These are phyloP conservation scores for Akabosia matsudoensis DNA, from an alignment of 1,140 invertebrate species.

Conservation along the genomic window DNA sequence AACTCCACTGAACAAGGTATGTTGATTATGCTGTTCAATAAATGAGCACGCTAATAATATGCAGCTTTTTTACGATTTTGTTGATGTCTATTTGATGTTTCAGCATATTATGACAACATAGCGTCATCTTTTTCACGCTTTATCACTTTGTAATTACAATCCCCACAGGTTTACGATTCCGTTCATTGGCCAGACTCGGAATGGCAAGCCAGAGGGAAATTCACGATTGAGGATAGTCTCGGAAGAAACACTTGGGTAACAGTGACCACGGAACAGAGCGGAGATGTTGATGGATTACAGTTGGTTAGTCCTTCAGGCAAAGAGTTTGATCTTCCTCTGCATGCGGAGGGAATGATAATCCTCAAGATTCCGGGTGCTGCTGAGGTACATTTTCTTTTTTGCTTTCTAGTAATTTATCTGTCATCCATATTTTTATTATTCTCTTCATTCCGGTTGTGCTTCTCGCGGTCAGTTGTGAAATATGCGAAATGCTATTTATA, in stretches of 20 bases:
- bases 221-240: slow-evolving; percentile 47
- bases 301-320: slow-evolving; percentile 47
- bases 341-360: slow-evolving; percentile 44
- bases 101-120: no score
- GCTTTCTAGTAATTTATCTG: slow-evolving; percentile 8
- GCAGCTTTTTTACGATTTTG: not conserved
- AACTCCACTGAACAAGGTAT: slow-evolving; percentile 44
- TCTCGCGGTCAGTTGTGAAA: not conserved
- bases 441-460: not conserved
- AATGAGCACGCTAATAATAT: no score
- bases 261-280: slow-evolving; percentile 46
- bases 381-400: slow-evolving; percentile 36
- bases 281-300: slow-evolving; percentile 49
- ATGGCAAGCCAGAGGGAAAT: slow-evolving; percentile 44
- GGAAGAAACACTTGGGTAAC: slow-evolving; percentile 47
- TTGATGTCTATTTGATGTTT: not conserved
- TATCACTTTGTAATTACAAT: not conserved
- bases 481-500: slow-evolving; percentile 15
- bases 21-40: not conserved
- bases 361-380: slow-evolving; percentile 40
- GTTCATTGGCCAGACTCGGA: slow-evolving; percentile 32
- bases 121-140: slow-evolving; percentile 7
- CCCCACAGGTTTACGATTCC: slow-evolving; percentile 17
- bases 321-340: slow-evolving; percentile 47
- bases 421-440: not conserved